These are phyloP conservation scores for Premnoplex brunnescens DNA, from an alignment of 2,797 vertebrate species.

Conservation along the genomic window DNA sequence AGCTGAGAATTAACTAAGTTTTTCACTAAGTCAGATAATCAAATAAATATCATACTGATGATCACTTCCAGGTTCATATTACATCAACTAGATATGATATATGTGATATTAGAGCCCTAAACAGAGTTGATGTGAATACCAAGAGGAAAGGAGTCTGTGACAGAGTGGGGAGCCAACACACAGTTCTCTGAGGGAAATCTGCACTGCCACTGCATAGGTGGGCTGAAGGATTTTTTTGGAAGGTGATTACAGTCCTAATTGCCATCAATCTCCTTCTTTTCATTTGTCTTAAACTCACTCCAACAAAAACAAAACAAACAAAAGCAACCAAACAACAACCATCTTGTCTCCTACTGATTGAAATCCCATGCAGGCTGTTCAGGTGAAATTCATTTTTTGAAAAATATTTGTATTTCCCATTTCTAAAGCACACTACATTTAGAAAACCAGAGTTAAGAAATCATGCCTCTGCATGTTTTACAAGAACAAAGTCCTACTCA, in stretches of 20 bases:
- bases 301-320: background rate
- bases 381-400: background rate
- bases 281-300: background rate
- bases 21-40: background rate
- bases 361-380: background rate
- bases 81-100: background rate
- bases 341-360: background rate
- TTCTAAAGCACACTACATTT: background rate
- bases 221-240: background rate
- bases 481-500: background rate
- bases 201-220: background rate
- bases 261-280: background rate
- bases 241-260: background rate
- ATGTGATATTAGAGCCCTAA: background rate
- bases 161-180: accelerated
- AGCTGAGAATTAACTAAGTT: background rate
- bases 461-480: background rate
- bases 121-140: accelerated
- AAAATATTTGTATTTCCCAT: background rate
- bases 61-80: background rate
- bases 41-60: background rate
- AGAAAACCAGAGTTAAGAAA: background rate
- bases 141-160: background rate
- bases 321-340: background rate
- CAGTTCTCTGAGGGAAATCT: background rate